Conservation (phyloP, 2,888 invertebrate species). For the Poecilobothrus nobilitatus region DNA sequence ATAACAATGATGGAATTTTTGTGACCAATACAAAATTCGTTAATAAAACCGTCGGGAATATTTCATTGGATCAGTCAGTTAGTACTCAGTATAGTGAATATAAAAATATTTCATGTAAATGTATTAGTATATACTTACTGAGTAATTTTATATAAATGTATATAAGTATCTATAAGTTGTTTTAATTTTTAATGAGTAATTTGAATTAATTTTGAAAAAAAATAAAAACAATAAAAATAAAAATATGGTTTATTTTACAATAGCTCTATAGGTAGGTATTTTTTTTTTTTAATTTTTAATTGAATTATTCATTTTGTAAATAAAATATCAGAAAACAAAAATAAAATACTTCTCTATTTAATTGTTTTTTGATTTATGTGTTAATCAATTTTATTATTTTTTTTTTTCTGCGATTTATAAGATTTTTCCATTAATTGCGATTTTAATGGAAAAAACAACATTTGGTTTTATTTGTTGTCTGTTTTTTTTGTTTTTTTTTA, state of each 20-base stretch:
- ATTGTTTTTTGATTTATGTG: too few species aligned
- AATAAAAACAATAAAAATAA: neutral
- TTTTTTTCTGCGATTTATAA: too few species aligned
- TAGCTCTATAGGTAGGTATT: too few species aligned
- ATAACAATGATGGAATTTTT: neutral
- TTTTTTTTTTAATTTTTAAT: neutral
- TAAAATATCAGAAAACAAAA: neutral
- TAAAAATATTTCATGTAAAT: neutral
- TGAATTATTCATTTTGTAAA: neutral
- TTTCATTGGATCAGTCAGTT: neutral
- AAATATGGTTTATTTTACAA: neutral
- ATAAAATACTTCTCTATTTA: too few species aligned
- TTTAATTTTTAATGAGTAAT: neutral
- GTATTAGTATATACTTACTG: neutral
- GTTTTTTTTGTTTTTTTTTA: too few species aligned
- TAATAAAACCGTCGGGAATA: neutral
- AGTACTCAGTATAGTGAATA: too few species aligned
- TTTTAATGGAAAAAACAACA: too few species aligned
- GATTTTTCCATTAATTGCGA: too few species aligned
- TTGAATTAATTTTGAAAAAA: neutral
- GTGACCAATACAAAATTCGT: slow-evolving; percentile 4
- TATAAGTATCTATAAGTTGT: neutral
- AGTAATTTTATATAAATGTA: neutral
- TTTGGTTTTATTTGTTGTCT: too few species aligned
- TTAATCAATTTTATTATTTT: too few species aligned